These are phyloP conservation scores for Lycocerus yunnanus DNA, from an alignment of 2,888 invertebrate genomes.

Conservation along the genomic window DNA sequence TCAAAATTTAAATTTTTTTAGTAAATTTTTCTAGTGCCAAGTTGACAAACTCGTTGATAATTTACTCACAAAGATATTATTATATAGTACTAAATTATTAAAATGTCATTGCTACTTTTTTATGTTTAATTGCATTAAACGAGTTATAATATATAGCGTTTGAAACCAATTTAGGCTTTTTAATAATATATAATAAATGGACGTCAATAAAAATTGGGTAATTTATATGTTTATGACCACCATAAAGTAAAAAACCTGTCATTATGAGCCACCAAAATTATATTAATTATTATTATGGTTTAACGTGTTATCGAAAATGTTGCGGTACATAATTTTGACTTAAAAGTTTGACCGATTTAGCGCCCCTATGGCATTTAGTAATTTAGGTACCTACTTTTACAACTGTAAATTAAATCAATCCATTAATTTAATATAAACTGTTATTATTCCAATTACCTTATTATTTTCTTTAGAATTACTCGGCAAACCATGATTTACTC, in stretches of 20 bases:
- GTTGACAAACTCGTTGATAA: neutral
- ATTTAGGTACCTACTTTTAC: neutral
- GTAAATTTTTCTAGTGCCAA: neutral
- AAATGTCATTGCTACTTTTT: neutral
- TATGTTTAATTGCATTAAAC: neutral
- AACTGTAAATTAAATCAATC: neutral
- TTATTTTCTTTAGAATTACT: neutral
- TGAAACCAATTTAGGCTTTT: neutral
- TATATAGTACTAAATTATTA: neutral
- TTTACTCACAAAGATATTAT: neutral
- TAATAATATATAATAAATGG: neutral
- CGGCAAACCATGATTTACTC: neutral
- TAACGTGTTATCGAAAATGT: neutral
- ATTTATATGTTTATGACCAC: neutral
- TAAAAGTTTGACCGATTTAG: neutral
- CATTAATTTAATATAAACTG: neutral
- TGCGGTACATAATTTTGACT: neutral
- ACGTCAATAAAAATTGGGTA: neutral
- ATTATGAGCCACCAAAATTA: neutral
- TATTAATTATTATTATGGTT: neutral
- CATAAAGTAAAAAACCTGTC: neutral
- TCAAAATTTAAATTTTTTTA: neutral
- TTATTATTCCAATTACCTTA: neutral
- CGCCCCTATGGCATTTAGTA: neutral
- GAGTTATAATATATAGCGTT: neutral